Conservation (phyloP, 2,888 invertebrate genomes). For the Papilio demoleus region DNA sequence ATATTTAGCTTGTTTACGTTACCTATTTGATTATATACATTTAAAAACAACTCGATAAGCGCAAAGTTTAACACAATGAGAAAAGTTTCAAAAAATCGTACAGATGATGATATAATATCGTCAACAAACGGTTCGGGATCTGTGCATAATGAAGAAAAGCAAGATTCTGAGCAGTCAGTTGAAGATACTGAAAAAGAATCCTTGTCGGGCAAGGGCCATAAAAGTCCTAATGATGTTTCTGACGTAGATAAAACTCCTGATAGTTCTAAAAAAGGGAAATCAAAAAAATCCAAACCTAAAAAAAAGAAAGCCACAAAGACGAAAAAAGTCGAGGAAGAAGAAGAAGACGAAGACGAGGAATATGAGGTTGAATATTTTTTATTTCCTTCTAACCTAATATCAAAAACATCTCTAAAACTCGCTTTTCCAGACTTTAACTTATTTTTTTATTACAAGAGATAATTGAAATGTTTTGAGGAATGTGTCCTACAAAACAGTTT, state of each 20-base stretch:
- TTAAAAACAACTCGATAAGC: not conserved
- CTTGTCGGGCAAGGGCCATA: constrained; percentile 51
- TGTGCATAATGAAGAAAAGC: constrained; percentile 53
- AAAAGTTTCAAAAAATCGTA: constrained; percentile 74
- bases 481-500: too few species aligned
- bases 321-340: constrained; percentile 49
- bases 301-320: constrained; percentile 66
- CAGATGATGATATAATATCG: constrained; percentile 75
- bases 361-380: constrained; percentile 75
- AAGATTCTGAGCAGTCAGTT: constrained; percentile 46
- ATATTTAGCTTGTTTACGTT: constrained; percentile 31
- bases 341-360: too few species aligned
- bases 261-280: constrained; percentile 38
- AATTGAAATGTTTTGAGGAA: too few species aligned
- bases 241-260: constrained; percentile 41
- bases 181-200: constrained; percentile 44
- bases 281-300: constrained; percentile 52
- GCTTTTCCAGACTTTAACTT: too few species aligned
- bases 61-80: constrained; percentile 64
- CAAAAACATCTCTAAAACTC: too few species aligned
- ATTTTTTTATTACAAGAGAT: too few species aligned
- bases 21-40: not conserved
- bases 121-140: constrained; percentile 79
- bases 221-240: constrained; percentile 48
- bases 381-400: too few species aligned